A percentile compares a stretch with the other conserved stretches of the same genome.
Evolutionary conservation across 2,797 vertebrate genomes (phyloP).

Genomic region (Pipistrellus pipistrellus): DNA sequence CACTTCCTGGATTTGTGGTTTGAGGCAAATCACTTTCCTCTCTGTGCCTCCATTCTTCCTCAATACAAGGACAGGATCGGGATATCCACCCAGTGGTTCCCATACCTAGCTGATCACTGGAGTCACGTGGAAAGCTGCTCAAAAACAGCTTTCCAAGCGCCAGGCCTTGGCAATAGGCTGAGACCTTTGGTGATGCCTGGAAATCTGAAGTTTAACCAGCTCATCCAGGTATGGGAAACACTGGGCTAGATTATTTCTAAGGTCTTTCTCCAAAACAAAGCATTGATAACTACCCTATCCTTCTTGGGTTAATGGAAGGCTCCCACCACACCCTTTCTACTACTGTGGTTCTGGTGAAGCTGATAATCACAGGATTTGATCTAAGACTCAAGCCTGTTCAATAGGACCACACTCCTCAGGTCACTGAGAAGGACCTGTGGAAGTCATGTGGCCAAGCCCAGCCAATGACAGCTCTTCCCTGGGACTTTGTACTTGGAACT

Average conservation of each 20-base stretch:
- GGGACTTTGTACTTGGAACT: not conserved
- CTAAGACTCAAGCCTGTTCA: not conserved
- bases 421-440: not conserved
- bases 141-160: not conserved
- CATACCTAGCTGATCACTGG: not conserved
- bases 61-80: not conserved
- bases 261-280: not conserved
- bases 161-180: not conserved
- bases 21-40: not conserved
- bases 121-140: not conserved
- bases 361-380: not conserved
- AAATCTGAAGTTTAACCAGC: not conserved
- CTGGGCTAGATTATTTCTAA: slow-evolving; percentile 2
- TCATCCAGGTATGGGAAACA: not conserved
- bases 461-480: slow-evolving; percentile 19
- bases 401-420: not conserved
- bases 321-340: not conserved
- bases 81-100: not conserved
- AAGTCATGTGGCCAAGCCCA: not conserved
- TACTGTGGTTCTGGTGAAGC: not conserved
- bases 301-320: not conserved
- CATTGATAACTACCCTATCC: not conserved
- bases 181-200: not conserved
- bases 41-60: not conserved
- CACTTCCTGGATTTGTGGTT: not conserved